Percentiles rank a stretch among this genome's conserved stretches.
Evolutionary conservation across 2,888 invertebrate species (phyloP).

Genomic region (Pammene fasciana): DNA sequence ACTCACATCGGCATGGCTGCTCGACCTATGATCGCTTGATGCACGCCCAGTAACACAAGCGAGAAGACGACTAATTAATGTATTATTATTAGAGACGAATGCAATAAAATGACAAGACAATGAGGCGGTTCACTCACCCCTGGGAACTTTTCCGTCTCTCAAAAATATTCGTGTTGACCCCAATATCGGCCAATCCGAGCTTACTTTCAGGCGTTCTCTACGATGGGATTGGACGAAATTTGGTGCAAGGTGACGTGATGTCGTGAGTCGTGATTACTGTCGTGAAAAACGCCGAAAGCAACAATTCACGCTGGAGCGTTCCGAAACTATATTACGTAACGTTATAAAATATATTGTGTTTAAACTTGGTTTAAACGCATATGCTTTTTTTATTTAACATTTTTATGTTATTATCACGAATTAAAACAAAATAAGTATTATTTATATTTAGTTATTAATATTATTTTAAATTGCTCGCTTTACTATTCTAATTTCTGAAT

Average conservation of each 20-base stretch:
- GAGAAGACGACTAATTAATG: conserved; percentile 78
- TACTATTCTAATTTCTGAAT: not conserved
- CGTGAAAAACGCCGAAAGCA: conserved; percentile 29
- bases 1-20: conserved; percentile 81
- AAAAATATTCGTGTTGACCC: conserved; percentile 41
- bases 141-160: conserved; percentile 38
- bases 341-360: not conserved
- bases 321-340: conserved; percentile 29
- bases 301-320: conserved; percentile 12
- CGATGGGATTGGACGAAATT: conserved; percentile 33
- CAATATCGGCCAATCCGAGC: conserved; percentile 38
- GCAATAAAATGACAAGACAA: conserved; percentile 78
- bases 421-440: not conserved
- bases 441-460: not conserved
- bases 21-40: conserved; percentile 70
- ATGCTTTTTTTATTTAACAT: not conserved
- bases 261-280: conserved; percentile 8
- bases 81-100: conserved; percentile 80
- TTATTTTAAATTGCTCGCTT: not conserved
- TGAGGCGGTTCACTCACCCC: conserved; percentile 82
- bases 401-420: not conserved
- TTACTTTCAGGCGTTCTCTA: conserved; percentile 29
- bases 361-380: not conserved
- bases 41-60: conserved; percentile 72
- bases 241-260: conserved; percentile 9